These are phyloP conservation scores for Thecophora atra DNA, from an alignment of 2,888 invertebrate genomes.

Conservation along the genomic window DNA sequence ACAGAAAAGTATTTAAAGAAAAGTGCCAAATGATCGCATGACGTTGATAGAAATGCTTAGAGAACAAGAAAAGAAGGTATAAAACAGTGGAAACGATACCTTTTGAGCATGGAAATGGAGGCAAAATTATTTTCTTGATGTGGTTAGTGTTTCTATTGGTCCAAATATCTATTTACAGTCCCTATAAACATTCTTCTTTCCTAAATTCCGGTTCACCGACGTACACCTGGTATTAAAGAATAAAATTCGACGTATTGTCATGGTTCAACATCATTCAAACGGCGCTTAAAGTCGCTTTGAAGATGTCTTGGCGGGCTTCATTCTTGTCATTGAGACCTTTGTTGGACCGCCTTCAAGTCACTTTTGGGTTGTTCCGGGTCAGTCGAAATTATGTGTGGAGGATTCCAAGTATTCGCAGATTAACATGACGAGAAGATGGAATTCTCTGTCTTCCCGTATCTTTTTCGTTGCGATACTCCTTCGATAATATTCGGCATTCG, in stretches of 20 bases:
- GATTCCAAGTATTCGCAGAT: background rate
- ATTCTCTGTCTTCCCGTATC: background rate
- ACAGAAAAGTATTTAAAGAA: constrained; percentile 1
- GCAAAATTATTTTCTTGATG: background rate
- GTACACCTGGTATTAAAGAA: no score
- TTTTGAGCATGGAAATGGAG: background rate
- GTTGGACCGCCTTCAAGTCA: no score
- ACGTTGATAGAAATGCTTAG: constrained; percentile 27
- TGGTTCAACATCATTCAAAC: no score
- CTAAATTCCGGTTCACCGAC: no score
- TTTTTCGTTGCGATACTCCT: background rate
- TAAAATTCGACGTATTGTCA: no score
- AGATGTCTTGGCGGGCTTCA: no score
- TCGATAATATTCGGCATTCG: background rate
- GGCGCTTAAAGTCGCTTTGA: no score
- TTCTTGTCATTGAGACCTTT: no score
- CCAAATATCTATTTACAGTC: background rate
- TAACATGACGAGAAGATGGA: background rate
- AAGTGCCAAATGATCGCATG: constrained; percentile 29
- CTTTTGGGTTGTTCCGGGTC: no score
- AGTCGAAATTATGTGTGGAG: no score
- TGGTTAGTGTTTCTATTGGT: background rate
- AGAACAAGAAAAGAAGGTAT: background rate
- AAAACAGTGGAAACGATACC: background rate
- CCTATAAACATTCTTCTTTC: no score